These are phyloP conservation scores for Gallinago jamesoni DNA, from an alignment of 2,113 vertebrate genomes.

Conservation along the genomic window DNA sequence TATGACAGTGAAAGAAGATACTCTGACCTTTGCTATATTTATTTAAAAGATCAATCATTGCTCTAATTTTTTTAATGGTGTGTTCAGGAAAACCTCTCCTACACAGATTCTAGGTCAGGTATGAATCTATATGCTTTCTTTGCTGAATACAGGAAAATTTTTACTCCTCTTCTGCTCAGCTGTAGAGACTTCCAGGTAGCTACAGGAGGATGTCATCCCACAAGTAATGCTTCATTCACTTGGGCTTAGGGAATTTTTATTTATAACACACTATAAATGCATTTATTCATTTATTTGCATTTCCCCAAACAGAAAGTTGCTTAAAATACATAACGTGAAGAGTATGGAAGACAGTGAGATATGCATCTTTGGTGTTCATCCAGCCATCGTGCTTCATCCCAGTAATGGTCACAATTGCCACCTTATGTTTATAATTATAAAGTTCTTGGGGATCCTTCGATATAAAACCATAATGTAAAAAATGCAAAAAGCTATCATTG, in stretches of 20 bases:
- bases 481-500: background rate
- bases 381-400: background rate
- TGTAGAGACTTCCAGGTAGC: background rate
- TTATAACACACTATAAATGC: slow-evolving; percentile 5
- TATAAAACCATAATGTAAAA: background rate
- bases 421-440: background rate
- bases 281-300: slow-evolving; percentile 60
- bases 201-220: background rate
- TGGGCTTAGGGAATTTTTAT: slow-evolving; percentile 12
- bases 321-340: background rate
- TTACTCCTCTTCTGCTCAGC: background rate
- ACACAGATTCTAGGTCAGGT: background rate
- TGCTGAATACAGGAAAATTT: background rate
- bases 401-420: background rate
- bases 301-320: background rate
- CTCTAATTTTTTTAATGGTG: background rate
- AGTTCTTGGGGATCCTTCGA: background rate
- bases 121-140: background rate
- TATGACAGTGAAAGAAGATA: background rate
- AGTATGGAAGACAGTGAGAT: background rate
- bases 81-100: background rate
- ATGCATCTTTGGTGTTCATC: background rate
- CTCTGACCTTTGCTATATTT: background rate
- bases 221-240: slow-evolving; percentile 14
- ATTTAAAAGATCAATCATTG: slow-evolving; percentile 4